Conservation (phyloP, 2,888 invertebrate species). For the Morpho helenor region DNA sequence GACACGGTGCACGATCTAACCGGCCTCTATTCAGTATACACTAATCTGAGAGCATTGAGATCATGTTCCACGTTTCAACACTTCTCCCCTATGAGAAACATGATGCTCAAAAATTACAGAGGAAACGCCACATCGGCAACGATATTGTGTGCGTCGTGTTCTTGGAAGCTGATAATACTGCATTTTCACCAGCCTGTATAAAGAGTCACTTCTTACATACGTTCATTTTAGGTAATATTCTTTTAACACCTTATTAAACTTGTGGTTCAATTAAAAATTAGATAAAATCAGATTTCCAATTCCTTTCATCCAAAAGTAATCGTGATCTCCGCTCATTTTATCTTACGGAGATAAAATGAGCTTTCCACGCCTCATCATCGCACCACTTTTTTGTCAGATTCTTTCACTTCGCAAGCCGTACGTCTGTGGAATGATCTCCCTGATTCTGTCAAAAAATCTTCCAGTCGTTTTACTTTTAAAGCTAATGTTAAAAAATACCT, state of each 20-base stretch:
- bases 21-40: conserved; percentile 94
- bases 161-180: conserved; percentile 94
- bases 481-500: too few species aligned
- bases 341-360: too few species aligned
- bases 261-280: too few species aligned
- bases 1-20: conserved; percentile 97
- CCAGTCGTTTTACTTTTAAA: too few species aligned
- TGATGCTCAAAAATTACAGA: conserved; percentile 95
- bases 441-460: too few species aligned
- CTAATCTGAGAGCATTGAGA: conserved; percentile 97
- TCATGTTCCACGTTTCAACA: conserved; percentile 97
- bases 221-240: conserved; percentile 86
- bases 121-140: conserved; percentile 96
- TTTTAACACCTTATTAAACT: background rate
- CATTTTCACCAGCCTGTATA: conserved; percentile 95
- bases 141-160: conserved; percentile 97
- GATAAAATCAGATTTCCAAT: too few species aligned
- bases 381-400: too few species aligned
- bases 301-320: too few species aligned
- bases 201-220: conserved; percentile 97
- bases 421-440: too few species aligned
- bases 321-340: too few species aligned
- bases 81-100: conserved; percentile 94
- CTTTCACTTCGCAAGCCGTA: too few species aligned
- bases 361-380: too few species aligned